Evolutionary conservation across 2,888 invertebrate genomes (phyloP).

Genomic region (Erebia palarica): DNA sequence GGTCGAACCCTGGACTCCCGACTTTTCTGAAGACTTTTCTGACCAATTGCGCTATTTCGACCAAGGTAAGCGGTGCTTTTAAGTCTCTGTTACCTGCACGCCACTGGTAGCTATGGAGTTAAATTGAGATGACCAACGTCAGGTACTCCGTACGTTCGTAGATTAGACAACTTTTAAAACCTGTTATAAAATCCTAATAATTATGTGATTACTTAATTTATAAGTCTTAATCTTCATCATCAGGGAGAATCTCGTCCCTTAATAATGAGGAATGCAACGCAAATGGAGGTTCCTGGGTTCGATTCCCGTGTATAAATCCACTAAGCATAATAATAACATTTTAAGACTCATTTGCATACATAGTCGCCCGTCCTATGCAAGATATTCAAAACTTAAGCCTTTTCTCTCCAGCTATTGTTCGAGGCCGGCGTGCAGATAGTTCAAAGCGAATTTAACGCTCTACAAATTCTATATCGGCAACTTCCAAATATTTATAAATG

Average conservation of each 20-base stretch:
- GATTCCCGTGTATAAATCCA: not conserved
- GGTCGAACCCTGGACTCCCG: too few species aligned
- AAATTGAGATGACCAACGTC: too few species aligned
- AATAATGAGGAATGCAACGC: not conserved
- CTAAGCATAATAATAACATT: not conserved
- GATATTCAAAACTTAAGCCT: constrained; percentile 14
- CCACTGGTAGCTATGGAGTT: too few species aligned
- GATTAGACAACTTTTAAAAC: too few species aligned
- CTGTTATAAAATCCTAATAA: too few species aligned
- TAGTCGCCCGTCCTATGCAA: not conserved
- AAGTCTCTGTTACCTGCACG: too few species aligned
- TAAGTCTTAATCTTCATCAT: too few species aligned
- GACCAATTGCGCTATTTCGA: too few species aligned
- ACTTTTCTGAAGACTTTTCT: too few species aligned
- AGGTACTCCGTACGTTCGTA: too few species aligned
- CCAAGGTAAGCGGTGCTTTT: too few species aligned
- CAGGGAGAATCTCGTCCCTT: not conserved
- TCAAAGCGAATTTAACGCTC: constrained; percentile 23
- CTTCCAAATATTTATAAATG: constrained; percentile 21
- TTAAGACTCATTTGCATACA: not conserved
- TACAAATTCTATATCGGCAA: constrained; percentile 16
- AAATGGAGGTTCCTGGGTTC: not conserved
- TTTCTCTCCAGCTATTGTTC: constrained; percentile 1
- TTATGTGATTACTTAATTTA: too few species aligned
- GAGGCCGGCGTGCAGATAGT: constrained; percentile 16